Conservation (phyloP, 2,113 vertebrate genomes). For the Eublepharis macularius region DNA sequence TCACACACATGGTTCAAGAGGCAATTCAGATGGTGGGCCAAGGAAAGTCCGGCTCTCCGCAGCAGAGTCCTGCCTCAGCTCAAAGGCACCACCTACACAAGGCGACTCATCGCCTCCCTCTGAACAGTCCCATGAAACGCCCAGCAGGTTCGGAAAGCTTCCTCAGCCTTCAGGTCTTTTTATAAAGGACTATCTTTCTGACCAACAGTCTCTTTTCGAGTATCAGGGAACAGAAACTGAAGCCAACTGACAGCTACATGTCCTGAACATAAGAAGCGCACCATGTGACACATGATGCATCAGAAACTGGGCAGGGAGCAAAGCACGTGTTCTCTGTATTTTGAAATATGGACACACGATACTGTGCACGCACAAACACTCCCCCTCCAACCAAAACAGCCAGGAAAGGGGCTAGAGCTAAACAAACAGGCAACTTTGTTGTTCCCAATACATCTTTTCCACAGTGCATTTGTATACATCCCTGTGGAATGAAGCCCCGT, state of each 20-base stretch:
- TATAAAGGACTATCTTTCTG: background rate
- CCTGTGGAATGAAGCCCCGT: too few relatives aligned
- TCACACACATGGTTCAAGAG: background rate
- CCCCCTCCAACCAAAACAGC: background rate
- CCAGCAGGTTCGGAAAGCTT: background rate
- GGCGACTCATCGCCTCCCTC: background rate
- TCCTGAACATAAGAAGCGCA: background rate
- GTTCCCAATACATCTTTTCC: too few relatives aligned
- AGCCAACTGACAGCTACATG: background rate
- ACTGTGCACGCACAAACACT: too few relatives aligned
- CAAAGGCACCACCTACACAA: background rate
- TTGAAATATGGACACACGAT: background rate
- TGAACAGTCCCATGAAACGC: fast-evolving
- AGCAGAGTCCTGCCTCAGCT: background rate
- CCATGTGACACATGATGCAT: background rate
- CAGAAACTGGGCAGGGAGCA: background rate
- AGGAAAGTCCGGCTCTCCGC: background rate
- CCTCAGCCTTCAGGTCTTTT: background rate
- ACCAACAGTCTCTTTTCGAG: fast-evolving
- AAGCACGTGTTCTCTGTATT: background rate
- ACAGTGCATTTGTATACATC: too few relatives aligned
- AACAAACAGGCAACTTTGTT: background rate
- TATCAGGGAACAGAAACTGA: background rate
- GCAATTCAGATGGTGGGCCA: fast-evolving
- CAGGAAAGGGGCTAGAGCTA: background rate